A percentile compares a stretch with the other conserved stretches of the same genome.
Conservation (phyloP, 2,797 vertebrate species). For the Toxotes lorentzi region DNA sequence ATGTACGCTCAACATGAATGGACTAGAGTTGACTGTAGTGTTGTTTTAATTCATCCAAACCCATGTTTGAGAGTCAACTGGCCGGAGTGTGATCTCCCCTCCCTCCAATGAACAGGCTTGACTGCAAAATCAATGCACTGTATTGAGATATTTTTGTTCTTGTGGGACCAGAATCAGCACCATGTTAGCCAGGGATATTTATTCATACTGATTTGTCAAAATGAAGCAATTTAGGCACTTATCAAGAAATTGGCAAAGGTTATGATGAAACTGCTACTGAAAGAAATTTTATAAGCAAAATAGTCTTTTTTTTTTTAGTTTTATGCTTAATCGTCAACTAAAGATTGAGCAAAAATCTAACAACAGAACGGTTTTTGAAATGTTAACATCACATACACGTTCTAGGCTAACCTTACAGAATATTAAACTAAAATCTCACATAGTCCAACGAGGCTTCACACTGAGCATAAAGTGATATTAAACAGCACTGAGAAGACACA, state of each 20-base stretch:
- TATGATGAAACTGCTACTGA: slow-evolving; percentile 58
- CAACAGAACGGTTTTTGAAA: slow-evolving; percentile 25
- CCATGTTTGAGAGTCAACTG: slow-evolving; percentile 30
- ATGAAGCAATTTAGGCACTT: slow-evolving; percentile 83
- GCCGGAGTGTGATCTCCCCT: slow-evolving; percentile 8
- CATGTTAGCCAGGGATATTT: slow-evolving; percentile 57
- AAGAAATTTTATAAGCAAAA: slow-evolving; percentile 62
- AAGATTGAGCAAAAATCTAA: slow-evolving; percentile 58
- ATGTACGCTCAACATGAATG: slow-evolving; percentile 47
- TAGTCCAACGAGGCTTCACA: slow-evolving; percentile 44
- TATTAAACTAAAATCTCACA: slow-evolving; percentile 55
- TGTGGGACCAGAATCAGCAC: slow-evolving; percentile 69
- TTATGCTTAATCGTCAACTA: slow-evolving; percentile 53
- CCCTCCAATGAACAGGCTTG: slow-evolving; percentile 9
- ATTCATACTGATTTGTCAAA: slow-evolving; percentile 71
- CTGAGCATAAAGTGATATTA: slow-evolving; percentile 45
- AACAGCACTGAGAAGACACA: slow-evolving; percentile 51
- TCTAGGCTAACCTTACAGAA: slow-evolving; percentile 47
- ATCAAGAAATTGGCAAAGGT: slow-evolving; percentile 75
- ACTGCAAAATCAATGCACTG: slow-evolving; percentile 28
- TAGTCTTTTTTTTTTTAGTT: slow-evolving; percentile 31
- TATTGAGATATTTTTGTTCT: slow-evolving; percentile 38
- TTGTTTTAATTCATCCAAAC: slow-evolving; percentile 42
- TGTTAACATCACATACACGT: slow-evolving; percentile 54
- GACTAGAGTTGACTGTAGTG: slow-evolving; percentile 30